Percentiles rank a stretch among this genome's conserved stretches.
phyloP scores from a whole-genome alignment of 2,113 vertebrate genomes.

The Serinus canaria region DNA sequence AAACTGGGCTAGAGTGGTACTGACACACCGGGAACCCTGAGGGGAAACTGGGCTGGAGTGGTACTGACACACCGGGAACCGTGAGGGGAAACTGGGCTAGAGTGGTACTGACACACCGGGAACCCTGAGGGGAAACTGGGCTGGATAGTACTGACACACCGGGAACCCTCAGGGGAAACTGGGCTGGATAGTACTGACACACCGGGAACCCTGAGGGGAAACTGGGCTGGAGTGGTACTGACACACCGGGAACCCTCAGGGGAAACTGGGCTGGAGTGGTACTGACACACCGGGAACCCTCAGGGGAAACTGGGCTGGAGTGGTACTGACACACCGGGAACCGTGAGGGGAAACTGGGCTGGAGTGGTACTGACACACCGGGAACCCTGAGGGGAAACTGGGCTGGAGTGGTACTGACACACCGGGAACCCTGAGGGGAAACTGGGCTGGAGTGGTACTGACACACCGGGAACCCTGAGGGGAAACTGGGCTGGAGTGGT shows the following conservation, averaged over 20 bases:
- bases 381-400: no score
- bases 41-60: accelerated
- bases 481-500: accelerated
- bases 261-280: accelerated
- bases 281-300: no score
- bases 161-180: neutral
- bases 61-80: neutral
- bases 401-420: accelerated
- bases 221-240: accelerated
- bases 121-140: accelerated
- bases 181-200: accelerated
- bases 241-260: neutral
- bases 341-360: neutral
- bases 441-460: accelerated
- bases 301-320: accelerated
- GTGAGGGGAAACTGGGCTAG: accelerated
- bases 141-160: neutral
- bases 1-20: accelerated
- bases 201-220: neutral
- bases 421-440: neutral
- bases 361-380: no score
- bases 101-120: accelerated
- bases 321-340: accelerated
- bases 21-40: accelerated
- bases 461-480: neutral